Evolutionary conservation across 2,888 invertebrate genomes (phyloP), one percentile per base, ranked within the genome.

Genomic region (Eurytoma adleriae): DNA sequence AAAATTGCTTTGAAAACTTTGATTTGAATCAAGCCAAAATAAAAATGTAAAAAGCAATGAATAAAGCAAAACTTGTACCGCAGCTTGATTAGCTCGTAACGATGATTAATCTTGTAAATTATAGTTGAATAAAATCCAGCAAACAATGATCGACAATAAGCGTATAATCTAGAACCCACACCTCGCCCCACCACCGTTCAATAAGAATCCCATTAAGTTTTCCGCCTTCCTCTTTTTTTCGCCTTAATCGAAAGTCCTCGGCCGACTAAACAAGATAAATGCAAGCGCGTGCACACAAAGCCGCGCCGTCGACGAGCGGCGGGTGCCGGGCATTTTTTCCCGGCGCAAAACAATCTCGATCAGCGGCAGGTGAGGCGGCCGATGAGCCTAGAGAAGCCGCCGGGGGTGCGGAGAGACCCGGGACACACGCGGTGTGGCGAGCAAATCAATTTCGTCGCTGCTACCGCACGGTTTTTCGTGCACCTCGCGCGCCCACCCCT

Each of bases 261-360:
- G 73, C 64, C 73, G 78, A 27, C 70, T 81, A 78, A 81, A 76
- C 78, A 78, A 77, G 77, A 77, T 80, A 80, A 80, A 78, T 71
- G 70, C 74, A 67, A 59, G 61, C 70, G 30, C 64, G 20, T 30
- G 20, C 70, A 73, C 20, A 40, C 7, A 48, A 14, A 16, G 12
- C 12, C 1, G 59, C 7, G 0, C 64, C 7, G 24, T 3, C 14
- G 30, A 30, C 5, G 30, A 30, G 30, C 30, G 40, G 10, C 40
- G 40, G 40, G 40, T 40, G 40, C 40, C 40, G 40, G 40, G 54
- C 16, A 59, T 52, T 40, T 69, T 64, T 40, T 69, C 69, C 61
- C 54, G 4, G 12, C 59, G 54, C 56, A 62, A 81, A 78, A 76
- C 72, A 76, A 79, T 81, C 71, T 71, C 64, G 66, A 66, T 83